Evolutionary conservation across 2,888 invertebrate genomes (phyloP).

Genomic region (Leptinotarsa tumamoca): DNA sequence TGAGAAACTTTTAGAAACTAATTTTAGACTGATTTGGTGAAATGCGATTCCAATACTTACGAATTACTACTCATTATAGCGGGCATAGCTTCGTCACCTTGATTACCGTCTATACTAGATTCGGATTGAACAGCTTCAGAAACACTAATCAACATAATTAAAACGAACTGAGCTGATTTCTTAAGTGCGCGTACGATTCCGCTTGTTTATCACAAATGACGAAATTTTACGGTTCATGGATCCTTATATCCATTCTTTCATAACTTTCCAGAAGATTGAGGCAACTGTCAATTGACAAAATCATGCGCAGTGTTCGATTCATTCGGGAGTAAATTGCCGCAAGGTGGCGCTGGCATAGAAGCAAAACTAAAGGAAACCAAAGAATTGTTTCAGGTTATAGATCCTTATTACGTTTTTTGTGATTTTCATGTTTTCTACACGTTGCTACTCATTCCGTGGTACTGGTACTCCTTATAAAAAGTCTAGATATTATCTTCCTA

Average conservation of each 20-base stretch:
- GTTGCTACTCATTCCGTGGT: too few species aligned
- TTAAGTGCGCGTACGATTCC: constrained; percentile 23
- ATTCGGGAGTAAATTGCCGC: too few species aligned
- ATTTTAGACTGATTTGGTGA: constrained; percentile 25
- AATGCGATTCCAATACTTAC: constrained; percentile 57
- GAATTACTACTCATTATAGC: constrained; percentile 64
- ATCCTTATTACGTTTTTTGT: too few species aligned
- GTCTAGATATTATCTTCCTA: too few species aligned
- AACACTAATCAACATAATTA: constrained; percentile 67
- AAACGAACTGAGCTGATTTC: constrained; percentile 50
- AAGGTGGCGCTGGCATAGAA: too few species aligned
- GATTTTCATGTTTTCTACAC: too few species aligned
- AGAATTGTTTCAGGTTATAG: too few species aligned
- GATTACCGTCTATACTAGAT: constrained; percentile 46
- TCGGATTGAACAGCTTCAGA: constrained; percentile 64
- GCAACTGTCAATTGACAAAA: constrained; percentile 23
- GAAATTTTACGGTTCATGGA: constrained; percentile 36
- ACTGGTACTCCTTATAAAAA: too few species aligned
- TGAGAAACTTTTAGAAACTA: not conserved
- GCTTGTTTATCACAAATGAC: constrained; percentile 37
- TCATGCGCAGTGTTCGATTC: not conserved
- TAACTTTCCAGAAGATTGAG: constrained; percentile 26
- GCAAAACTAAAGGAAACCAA: too few species aligned
- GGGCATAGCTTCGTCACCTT: constrained; percentile 63
- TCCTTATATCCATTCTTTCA: constrained; percentile 35